Conservation (phyloP, 2,113 vertebrate genomes). For the Malurus melanocephalus region DNA sequence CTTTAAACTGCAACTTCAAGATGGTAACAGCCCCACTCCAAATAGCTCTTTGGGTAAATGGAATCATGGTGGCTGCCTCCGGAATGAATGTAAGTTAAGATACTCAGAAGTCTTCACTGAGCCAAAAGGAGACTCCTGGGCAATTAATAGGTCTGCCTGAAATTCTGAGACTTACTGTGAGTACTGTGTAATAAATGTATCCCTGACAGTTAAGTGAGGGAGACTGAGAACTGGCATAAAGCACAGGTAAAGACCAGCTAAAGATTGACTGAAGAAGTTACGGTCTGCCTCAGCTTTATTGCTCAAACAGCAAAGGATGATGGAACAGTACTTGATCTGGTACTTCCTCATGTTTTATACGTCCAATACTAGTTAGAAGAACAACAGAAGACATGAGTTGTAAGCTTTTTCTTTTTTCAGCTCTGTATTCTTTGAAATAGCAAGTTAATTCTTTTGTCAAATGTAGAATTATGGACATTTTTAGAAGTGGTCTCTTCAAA, state of each 20-base stretch:
- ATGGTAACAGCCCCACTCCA: conserved; percentile 72
- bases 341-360: background rate
- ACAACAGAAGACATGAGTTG: background rate
- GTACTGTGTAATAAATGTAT: background rate
- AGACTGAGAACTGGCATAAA: background rate
- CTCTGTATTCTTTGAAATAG: background rate
- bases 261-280: background rate
- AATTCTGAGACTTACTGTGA: conserved; percentile 22
- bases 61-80: conserved; percentile 20
- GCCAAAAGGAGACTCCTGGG: background rate
- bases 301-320: background rate
- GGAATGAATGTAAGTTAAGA: conserved; percentile 34
- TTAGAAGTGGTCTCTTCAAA: background rate
- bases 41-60: conserved; percentile 35
- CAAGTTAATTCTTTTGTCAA: background rate
- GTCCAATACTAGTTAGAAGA: background rate
- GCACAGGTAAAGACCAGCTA: background rate
- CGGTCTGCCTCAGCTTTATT: background rate
- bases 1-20: conserved; percentile 62
- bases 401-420: background rate
- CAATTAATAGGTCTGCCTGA: conserved; percentile 27
- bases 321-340: background rate
- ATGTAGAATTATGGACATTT: background rate
- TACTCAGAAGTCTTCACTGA: conserved; percentile 2
- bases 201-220: background rate